Evolutionary conservation across 2,797 vertebrate species (phyloP), one percentile per base, ranked within the genome.

Genomic region (Macrochelys suwanniensis): DNA sequence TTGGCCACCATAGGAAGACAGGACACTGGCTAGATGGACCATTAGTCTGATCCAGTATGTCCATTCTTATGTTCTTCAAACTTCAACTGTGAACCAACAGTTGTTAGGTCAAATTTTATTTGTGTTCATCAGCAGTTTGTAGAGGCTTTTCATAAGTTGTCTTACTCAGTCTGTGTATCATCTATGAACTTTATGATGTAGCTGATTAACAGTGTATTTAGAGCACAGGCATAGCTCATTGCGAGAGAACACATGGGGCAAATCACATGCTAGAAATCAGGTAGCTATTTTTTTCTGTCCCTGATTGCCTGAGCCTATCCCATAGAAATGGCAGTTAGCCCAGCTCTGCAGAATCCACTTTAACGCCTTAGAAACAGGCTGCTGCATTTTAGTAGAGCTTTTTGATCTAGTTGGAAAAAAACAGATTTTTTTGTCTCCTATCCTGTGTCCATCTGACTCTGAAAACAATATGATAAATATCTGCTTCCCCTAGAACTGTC

Each of bases 111-210:
- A 86, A 84, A 88, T 23, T 4, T 26, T 85, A 68, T 21, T 53
- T 15, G 45, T 80, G 45, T 82, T 92, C 57, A 90, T n/a, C 87
- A 84, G 23, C n/a, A 93, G 85, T 88, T 92, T 81, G 31, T 33
- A 25, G 19, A 49, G 59, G 19, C 28, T 49, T 65, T 49, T 50
- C 47, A 50, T 65, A n/a, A n/a, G 12, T 3, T 23, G 15, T 37
- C 12, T 83, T 49, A 65, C 31, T 49, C 31, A 25, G 8, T 28
- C 31, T 61, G 16, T 49, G 45, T 82, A 61, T 25, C 19, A 61
- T 25, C 19, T 61, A 33, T 50, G 33, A 53, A 37, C 50, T 50
- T 84, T 71, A 11, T 13, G 49, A 53, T 11, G 3, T 45, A 77
- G 45, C 26, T 77, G 74, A 77, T 28, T 74, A 71, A 74, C 25